Percentiles rank a stretch among this genome's conserved stretches.
Conservation (phyloP, 2,113 vertebrate genomes). For the Halcyon senegalensis region DNA sequence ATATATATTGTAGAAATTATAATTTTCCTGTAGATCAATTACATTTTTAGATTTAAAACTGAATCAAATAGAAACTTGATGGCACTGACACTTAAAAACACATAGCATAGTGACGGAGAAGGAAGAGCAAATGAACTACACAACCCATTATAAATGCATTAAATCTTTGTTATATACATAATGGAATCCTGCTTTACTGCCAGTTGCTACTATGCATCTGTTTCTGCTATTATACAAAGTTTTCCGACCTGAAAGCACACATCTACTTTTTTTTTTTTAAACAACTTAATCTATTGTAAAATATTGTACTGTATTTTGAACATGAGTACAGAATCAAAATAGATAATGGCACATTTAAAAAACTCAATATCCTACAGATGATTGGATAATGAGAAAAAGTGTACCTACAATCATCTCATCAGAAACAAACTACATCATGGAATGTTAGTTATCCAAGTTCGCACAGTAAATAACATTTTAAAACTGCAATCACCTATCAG, state of each 20-base stretch:
- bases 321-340: constrained; percentile 84
- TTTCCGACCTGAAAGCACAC: constrained; percentile 77
- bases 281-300: constrained; percentile 84
- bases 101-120: constrained; percentile 69
- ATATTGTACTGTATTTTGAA: constrained; percentile 86
- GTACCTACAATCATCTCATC: constrained; percentile 94
- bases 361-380: constrained; percentile 87
- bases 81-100: constrained; percentile 73
- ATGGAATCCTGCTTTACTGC: constrained; percentile 80
- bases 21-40: constrained; percentile 67
- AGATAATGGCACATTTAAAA: constrained; percentile 92
- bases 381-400: constrained; percentile 86
- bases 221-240: constrained; percentile 80
- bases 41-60: constrained; percentile 72
- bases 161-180: constrained; percentile 81
- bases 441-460: constrained; percentile 89
- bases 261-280: constrained; percentile 77
- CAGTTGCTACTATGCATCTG: constrained; percentile 81
- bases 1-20: constrained; percentile 62
- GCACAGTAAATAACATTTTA: constrained; percentile 83
- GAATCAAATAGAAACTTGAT: constrained; percentile 72
- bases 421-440: constrained; percentile 91
- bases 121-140: constrained; percentile 77
- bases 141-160: constrained; percentile 80
- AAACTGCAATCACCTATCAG: constrained; percentile 82